These are phyloP conservation scores for Neolamprologus tretocephalus DNA, from an alignment of 2,113 vertebrate genomes.

Conservation along the genomic window DNA sequence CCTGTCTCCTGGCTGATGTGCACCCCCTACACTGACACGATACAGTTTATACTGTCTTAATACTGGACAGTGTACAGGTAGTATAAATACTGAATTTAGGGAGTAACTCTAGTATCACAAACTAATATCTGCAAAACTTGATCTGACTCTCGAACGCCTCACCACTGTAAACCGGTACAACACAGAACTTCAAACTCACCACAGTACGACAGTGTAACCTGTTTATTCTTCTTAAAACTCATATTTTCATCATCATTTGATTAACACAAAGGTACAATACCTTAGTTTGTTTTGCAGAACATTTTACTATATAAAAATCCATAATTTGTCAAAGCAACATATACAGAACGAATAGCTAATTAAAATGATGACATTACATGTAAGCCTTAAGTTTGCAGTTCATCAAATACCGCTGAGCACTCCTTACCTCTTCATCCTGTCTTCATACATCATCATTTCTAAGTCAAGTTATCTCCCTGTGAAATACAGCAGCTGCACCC, in stretches of 20 bases:
- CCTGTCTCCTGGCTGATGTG: background rate
- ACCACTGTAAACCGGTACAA: background rate
- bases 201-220: fast-evolving
- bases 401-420: fast-evolving
- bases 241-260: background rate
- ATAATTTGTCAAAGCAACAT: background rate
- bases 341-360: background rate
- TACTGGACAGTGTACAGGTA: background rate
- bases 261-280: background rate
- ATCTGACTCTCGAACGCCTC: background rate
- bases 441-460: background rate
- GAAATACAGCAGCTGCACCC: background rate
- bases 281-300: background rate
- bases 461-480: background rate
- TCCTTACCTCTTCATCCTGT: background rate
- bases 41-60: background rate
- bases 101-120: background rate
- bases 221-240: background rate
- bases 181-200: background rate
- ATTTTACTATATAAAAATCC: fast-evolving
- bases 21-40: fast-evolving
- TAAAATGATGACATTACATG: background rate
- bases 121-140: background rate
- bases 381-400: background rate
- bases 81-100: background rate